These are phyloP conservation scores for Synanthedon myopaeformis DNA, from an alignment of 2,888 invertebrate species.

Conservation along the genomic window DNA sequence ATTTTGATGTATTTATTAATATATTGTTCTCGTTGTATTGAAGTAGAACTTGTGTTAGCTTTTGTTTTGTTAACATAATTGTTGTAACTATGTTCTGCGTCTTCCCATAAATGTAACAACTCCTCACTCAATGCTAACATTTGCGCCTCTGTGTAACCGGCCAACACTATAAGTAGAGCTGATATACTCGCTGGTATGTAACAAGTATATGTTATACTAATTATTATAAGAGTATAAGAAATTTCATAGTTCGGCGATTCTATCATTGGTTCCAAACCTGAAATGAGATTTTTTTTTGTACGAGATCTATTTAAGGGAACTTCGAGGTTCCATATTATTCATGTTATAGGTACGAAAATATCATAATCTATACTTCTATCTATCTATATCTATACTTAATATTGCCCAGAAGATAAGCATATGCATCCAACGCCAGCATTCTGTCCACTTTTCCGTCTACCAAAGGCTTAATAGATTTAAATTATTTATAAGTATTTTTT, in stretches of 20 bases:
- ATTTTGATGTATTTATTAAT: conserved; percentile 13
- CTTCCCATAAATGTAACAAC: conserved; percentile 4
- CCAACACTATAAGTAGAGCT: conserved; percentile 9
- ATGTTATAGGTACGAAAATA: too few relatives aligned
- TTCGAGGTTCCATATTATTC: background rate
- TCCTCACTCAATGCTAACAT: conserved; percentile 10
- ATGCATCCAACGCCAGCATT: too few relatives aligned
- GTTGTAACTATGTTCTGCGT: background rate
- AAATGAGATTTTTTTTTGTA: background rate
- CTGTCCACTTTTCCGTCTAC: too few relatives aligned
- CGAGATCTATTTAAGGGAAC: too few relatives aligned
- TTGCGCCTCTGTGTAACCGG: conserved; percentile 13
- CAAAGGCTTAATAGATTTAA: too few relatives aligned
- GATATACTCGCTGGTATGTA: conserved; percentile 23
- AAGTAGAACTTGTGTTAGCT: background rate
- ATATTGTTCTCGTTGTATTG: background rate
- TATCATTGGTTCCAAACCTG: conserved; percentile 7
- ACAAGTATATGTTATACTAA: conserved; percentile 17
- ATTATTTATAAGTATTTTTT: too few relatives aligned
- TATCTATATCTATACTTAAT: too few relatives aligned
- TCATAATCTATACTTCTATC: too few relatives aligned
- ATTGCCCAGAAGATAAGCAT: too few relatives aligned
- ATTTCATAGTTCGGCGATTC: conserved; percentile 8
- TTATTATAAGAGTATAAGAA: conserved; percentile 7
- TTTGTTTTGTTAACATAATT: background rate